Evolutionary conservation across 1,140 invertebrate genomes (phyloP).

Genomic region (Dendrolimus kikuchii): DNA sequence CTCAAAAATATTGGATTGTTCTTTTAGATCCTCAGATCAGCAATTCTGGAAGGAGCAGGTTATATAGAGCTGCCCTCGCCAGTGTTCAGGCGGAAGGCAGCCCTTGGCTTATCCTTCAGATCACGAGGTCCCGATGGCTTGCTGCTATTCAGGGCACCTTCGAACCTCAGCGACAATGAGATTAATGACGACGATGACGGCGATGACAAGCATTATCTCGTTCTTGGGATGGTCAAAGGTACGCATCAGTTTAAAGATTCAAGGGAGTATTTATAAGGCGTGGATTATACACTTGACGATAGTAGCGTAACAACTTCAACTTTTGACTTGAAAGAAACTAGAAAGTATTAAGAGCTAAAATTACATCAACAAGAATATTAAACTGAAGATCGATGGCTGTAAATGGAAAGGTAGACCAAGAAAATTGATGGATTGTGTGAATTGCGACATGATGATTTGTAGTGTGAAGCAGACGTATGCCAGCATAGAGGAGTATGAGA

Average conservation of each 20-base stretch:
- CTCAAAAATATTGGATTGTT: not conserved
- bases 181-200: constrained; percentile 37
- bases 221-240: constrained; percentile 52
- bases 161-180: constrained; percentile 32
- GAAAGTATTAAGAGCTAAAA: too few species aligned
- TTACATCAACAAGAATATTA: too few species aligned
- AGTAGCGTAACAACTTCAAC: too few species aligned
- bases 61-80: constrained; percentile 83
- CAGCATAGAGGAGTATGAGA: too few species aligned
- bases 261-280: not conserved
- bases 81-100: constrained; percentile 76
- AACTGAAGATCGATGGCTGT: too few species aligned
- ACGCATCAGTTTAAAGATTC: constrained; percentile 6
- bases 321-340: too few species aligned
- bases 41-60: constrained; percentile 78
- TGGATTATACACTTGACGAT: too few species aligned
- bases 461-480: too few species aligned
- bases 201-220: constrained; percentile 51
- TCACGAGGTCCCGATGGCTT: constrained; percentile 81
- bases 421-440: too few species aligned
- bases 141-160: constrained; percentile 81
- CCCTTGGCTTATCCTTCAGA: constrained; percentile 85
- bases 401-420: too few species aligned
- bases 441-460: too few species aligned
- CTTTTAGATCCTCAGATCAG: constrained; percentile 40